Percentiles rank a stretch among this genome's conserved stretches.
These are phyloP conservation scores for Pterophyllum scalare DNA, from an alignment of 2,113 vertebrate genomes.

Conservation along the genomic window DNA sequence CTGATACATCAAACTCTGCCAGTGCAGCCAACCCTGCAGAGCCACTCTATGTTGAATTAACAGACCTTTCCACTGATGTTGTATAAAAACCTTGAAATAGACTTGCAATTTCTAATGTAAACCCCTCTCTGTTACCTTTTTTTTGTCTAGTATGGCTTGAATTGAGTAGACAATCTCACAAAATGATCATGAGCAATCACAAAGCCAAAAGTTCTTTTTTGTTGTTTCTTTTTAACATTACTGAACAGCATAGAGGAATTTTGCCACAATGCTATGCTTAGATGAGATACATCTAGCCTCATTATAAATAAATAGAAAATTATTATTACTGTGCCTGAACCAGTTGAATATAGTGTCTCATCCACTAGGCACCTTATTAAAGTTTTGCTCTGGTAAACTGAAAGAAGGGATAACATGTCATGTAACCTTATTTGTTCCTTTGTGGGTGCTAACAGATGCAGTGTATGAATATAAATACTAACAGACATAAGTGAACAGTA, in stretches of 20 bases:
- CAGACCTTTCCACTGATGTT: not conserved
- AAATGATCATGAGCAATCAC: not conserved
- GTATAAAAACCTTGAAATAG: not conserved
- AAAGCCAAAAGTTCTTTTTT: not conserved
- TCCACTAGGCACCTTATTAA: not conserved
- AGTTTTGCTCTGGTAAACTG: not conserved
- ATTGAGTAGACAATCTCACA: not conserved
- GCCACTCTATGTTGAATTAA: not conserved
- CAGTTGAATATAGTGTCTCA: not conserved
- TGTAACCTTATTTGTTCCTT: not conserved
- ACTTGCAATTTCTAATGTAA: not conserved
- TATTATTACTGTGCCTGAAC: not conserved
- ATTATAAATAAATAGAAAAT: not conserved
- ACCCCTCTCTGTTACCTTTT: not conserved
- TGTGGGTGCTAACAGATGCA: not conserved
- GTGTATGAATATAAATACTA: not conserved
- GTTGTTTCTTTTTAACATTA: not conserved
- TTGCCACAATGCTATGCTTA: not conserved
- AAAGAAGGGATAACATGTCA: not conserved
- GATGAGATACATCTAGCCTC: no score
- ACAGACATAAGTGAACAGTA: not conserved
- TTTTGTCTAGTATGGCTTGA: no score
- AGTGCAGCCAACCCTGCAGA: not conserved
- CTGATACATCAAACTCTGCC: not conserved
- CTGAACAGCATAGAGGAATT: not conserved